Evolutionary conservation across 2,797 vertebrate genomes (phyloP), one percentile per base, ranked within the genome.

Genomic region (Falco cherrug): DNA sequence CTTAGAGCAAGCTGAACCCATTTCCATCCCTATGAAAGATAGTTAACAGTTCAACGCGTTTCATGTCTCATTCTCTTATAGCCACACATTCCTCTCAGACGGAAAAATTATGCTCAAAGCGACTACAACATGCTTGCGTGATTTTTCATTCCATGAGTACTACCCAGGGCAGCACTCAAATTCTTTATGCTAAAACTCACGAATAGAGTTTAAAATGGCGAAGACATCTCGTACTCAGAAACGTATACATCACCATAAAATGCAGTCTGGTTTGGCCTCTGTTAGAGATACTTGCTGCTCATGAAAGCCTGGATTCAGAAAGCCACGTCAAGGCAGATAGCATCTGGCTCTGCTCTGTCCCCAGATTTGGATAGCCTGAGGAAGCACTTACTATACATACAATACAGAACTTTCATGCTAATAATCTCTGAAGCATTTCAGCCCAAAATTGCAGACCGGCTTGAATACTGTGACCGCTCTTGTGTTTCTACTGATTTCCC

Each of bases 231-330:
- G 84, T 13, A 74, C 13, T 65, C 67, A 82, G 41, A 87, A 61
- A 8, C 2, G 35, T 35, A 2, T 45, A 19, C 15, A 54, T 53
- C 81, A 89, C 35, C 26, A 60, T 16, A 67, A 57, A 89, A 81
- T 0, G 0, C 35, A 28, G 65, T n/a, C 61, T 73, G 21, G 43
- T 73, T 90, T 75, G 80, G 73, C 43, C 47, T 61, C 68, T 48
- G 2, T 7, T 17, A 85, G 33, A 85, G 37, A 89, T 16, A 10
- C 33, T 67, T 48, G 35, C 73, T 78, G 45, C 69, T 77, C 54
- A 91, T 87, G 89, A 94, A 97, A 95, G 94, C 84, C 65, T 37
- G 33, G 73, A 96, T 96, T 95, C 93, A 96, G 82, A 91, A 84
- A 86, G 31, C 57, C 26, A 8, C 5, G 59, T 73, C 82, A 84